Percentiles rank a stretch among this genome's conserved stretches.
Evolutionary conservation across 2,797 vertebrate genomes (phyloP).

Genomic region (Lagothrix lagotricha): DNA sequence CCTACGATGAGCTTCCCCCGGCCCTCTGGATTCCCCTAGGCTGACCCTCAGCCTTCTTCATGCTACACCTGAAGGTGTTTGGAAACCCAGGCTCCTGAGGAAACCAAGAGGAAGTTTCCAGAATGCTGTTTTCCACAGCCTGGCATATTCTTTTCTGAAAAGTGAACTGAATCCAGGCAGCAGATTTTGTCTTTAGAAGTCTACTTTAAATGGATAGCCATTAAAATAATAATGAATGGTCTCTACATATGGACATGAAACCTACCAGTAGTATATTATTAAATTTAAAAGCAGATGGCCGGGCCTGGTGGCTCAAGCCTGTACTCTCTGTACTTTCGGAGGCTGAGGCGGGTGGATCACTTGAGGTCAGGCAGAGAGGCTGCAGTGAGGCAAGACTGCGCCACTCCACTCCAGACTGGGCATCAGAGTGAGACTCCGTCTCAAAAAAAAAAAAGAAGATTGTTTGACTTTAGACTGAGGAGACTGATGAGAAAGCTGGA

Average conservation of each 20-base stretch:
- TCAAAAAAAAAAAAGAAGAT: not conserved
- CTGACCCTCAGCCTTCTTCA: not conserved
- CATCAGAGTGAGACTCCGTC: not conserved
- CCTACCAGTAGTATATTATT: not conserved
- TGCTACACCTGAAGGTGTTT: not conserved
- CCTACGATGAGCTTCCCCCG: not conserved
- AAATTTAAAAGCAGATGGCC: not conserved
- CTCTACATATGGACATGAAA: not conserved
- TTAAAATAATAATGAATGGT: not conserved
- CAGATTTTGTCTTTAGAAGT: not conserved
- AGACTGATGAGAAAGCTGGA: not conserved
- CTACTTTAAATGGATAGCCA: not conserved
- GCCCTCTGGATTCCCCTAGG: not conserved
- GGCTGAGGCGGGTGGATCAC: not conserved
- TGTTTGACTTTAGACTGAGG: not conserved
- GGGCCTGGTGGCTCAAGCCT: not conserved
- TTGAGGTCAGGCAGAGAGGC: not conserved
- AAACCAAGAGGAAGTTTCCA: not conserved
- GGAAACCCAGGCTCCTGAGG: not conserved
- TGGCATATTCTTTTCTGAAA: not conserved
- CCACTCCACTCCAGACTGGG: not conserved
- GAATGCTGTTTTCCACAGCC: not conserved
- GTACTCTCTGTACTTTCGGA: not conserved
- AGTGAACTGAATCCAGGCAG: not conserved
- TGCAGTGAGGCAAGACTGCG: not conserved